Evolutionary conservation across 2,113 vertebrate genomes (phyloP).

Genomic region (Dromiciops gliroides): DNA sequence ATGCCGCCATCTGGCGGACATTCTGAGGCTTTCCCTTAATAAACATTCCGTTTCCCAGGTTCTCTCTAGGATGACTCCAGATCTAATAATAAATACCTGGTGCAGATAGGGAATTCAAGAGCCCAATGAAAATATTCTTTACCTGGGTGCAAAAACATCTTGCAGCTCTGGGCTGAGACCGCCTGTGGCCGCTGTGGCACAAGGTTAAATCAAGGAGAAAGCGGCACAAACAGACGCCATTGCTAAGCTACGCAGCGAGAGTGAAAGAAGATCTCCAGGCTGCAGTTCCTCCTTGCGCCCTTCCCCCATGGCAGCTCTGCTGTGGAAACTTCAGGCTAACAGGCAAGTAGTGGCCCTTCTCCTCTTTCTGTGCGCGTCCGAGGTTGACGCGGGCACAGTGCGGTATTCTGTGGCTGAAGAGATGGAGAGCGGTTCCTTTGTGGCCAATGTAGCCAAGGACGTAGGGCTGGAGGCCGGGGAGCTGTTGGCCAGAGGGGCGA

Average conservation of each 20-base stretch:
- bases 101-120: conserved; percentile 62
- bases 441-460: conserved; percentile 87
- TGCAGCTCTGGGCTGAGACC: neutral
- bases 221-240: neutral
- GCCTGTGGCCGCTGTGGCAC: conserved; percentile 23
- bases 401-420: conserved; percentile 86
- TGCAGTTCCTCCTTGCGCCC: neutral
- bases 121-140: conserved; percentile 56
- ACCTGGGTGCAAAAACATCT: conserved; percentile 68
- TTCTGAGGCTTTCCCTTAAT: conserved; percentile 66
- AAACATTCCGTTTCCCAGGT: conserved; percentile 60
- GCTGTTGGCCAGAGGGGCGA: conserved; percentile 81
- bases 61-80: conserved; percentile 68
- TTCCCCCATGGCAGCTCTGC: conserved; percentile 35
- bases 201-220: neutral
- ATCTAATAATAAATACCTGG: conserved; percentile 71
- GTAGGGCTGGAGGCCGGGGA: conserved; percentile 80
- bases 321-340: conserved; percentile 34
- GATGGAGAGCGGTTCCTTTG: conserved; percentile 84
- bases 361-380: conserved; percentile 62
- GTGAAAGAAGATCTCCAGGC: conserved; percentile 41
- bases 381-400: conserved; percentile 54
- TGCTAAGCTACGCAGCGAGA: conserved; percentile 2
- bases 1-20: neutral
- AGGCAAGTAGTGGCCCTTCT: conserved; percentile 69